Percentiles rank a stretch among this genome's conserved stretches.
Evolutionary conservation across 2,888 invertebrate genomes (phyloP).

Genomic region (Hirtodrosophila alboralis): DNA sequence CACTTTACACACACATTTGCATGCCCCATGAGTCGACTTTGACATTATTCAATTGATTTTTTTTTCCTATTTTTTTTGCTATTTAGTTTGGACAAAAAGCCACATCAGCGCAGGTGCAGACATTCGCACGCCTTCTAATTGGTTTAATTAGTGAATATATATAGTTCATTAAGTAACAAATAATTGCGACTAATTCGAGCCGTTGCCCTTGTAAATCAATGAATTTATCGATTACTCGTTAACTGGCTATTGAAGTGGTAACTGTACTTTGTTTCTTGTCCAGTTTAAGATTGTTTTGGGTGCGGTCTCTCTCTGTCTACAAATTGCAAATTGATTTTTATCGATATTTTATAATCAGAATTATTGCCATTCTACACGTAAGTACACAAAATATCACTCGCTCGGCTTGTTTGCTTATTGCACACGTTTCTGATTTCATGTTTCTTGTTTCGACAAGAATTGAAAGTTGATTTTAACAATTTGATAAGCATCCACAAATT

Average conservation of each 20-base stretch:
- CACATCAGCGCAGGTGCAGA: conserved; percentile 72
- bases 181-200: conserved; percentile 58
- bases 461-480: conserved; percentile 77
- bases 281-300: conserved; percentile 31
- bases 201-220: conserved; percentile 32
- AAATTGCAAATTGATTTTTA: conserved; percentile 80
- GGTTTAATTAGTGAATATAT: conserved; percentile 53
- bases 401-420: conserved; percentile 66
- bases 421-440: conserved; percentile 62
- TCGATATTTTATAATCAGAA: conserved; percentile 74
- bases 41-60: conserved; percentile 66
- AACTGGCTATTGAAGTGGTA: not conserved
- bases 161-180: conserved; percentile 24
- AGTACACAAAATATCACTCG: conserved; percentile 73
- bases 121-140: conserved; percentile 60
- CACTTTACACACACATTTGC: conserved; percentile 48
- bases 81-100: conserved; percentile 38
- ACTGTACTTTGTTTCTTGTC: conserved; percentile 13
- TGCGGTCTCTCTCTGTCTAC: conserved; percentile 59
- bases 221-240: conserved; percentile 56
- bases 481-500: conserved; percentile 77
- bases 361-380: conserved; percentile 49
- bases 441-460: conserved; percentile 54
- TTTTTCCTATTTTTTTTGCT: conserved; percentile 38
- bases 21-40: conserved; percentile 35